Conservation (phyloP, 2,113 vertebrate genomes). For the Xiphophorus hellerii region DNA sequence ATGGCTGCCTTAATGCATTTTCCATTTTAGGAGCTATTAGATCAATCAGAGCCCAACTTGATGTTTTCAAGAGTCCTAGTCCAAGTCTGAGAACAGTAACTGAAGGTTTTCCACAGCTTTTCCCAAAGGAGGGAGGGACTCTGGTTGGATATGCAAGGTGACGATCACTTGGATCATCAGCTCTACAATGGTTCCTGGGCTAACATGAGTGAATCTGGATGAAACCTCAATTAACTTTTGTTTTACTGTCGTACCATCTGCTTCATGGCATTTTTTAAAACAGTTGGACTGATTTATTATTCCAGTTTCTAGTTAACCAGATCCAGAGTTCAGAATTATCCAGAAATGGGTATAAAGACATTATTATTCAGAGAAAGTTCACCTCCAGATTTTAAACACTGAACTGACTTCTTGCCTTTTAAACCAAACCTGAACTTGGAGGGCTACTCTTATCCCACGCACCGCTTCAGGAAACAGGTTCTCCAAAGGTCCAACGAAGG, state of each 20-base stretch:
- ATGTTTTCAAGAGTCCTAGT: background rate
- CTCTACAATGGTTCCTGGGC: no score
- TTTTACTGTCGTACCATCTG: background rate
- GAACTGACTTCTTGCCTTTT: slow-evolving; percentile 45
- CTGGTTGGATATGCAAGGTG: background rate
- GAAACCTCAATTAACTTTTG: no score
- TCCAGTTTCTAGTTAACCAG: background rate
- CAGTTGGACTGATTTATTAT: background rate
- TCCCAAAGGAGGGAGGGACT: background rate
- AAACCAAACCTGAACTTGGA: slow-evolving; percentile 60
- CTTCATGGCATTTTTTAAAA: background rate
- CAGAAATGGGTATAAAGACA: background rate
- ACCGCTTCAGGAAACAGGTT: slow-evolving; percentile 44
- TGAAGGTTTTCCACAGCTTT: background rate
- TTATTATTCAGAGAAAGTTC: background rate
- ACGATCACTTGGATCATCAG: no score
- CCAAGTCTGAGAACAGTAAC: background rate
- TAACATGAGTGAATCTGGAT: no score
- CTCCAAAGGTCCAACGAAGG: slow-evolving; percentile 35
- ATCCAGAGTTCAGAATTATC: no score
- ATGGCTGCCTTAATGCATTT: background rate
- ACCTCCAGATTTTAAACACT: slow-evolving; percentile 8
- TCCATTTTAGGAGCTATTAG: no score
- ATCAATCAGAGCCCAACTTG: background rate
- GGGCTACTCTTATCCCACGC: slow-evolving; percentile 61